phyloP scores from a whole-genome alignment of 2,888 invertebrate species.

The Drosophila fulvimacula region DNA sequence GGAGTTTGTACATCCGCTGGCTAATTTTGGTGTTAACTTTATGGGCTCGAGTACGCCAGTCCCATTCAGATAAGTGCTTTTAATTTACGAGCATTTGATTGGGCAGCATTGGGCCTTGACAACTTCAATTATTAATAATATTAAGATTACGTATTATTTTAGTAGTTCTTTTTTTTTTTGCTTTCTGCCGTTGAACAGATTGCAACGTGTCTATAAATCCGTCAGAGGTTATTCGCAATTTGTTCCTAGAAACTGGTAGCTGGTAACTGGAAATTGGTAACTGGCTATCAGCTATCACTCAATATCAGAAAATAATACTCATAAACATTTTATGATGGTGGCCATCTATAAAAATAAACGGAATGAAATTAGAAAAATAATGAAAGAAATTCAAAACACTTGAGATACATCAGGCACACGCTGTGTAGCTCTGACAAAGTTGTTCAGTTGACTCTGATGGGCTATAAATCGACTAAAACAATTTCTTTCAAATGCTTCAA shows the following conservation, averaged over 20 bases:
- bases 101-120: constrained; percentile 32
- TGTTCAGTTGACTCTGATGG: constrained; percentile 6
- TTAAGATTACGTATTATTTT: constrained; percentile 16
- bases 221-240: constrained; percentile 13
- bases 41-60: constrained; percentile 24
- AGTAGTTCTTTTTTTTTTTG: background rate
- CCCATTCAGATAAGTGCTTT: constrained; percentile 36
- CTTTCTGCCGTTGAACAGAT: constrained; percentile 14
- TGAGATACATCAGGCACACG: constrained; percentile 30
- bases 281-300: constrained; percentile 27
- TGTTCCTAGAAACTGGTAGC: constrained; percentile 6
- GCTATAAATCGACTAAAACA: constrained; percentile 30
- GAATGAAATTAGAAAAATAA: background rate
- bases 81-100: constrained; percentile 44
- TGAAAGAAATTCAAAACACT: constrained; percentile 33
- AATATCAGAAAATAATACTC: constrained; percentile 17
- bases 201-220: constrained; percentile 42
- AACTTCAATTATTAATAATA: constrained; percentile 32
- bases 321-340: constrained; percentile 32
- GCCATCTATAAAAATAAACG: background rate
- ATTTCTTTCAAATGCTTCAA: constrained; percentile 5
- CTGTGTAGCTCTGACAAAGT: constrained; percentile 3
- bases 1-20: constrained; percentile 26
- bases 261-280: constrained; percentile 2
- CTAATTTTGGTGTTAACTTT: constrained; percentile 20